A percentile compares a stretch with the other conserved stretches of the same genome.
Conservation (phyloP, 2,113 vertebrate genomes). For the Copsychus sechellarum region DNA sequence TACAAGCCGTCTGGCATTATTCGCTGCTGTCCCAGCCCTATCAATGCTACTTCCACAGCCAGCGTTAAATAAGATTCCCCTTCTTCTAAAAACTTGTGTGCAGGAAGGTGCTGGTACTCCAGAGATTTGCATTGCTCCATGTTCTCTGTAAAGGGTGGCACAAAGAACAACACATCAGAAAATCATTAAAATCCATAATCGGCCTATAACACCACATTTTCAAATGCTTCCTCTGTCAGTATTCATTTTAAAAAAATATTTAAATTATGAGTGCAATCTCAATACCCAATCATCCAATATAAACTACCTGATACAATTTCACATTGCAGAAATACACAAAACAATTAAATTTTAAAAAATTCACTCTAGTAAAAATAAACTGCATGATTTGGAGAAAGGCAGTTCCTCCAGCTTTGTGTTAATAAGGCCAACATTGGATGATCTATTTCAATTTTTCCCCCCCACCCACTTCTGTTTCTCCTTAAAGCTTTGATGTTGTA, state of each 20-base stretch:
- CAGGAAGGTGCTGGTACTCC: conserved; percentile 87
- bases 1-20: conserved; percentile 89
- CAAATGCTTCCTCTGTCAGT: background rate
- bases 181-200: background rate
- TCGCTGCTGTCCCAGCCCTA: conserved; percentile 92
- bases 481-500: background rate
- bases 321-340: background rate
- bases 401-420: background rate
- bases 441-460: background rate
- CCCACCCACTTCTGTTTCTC: background rate
- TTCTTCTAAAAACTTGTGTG: conserved; percentile 88
- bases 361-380: background rate
- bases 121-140: conserved; percentile 81
- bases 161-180: background rate
- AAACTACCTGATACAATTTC: background rate
- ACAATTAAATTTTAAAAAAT: background rate
- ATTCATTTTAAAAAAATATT: background rate
- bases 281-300: background rate
- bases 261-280: background rate
- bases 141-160: conserved; percentile 70
- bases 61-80: conserved; percentile 87
- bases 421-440: background rate
- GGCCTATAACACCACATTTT: background rate
- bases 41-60: conserved; percentile 91
- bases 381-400: background rate